Base-by-base conservation (phyloP, 1,140 invertebrate genomes). In the Diabrotica undecimpunctata region DNA sequence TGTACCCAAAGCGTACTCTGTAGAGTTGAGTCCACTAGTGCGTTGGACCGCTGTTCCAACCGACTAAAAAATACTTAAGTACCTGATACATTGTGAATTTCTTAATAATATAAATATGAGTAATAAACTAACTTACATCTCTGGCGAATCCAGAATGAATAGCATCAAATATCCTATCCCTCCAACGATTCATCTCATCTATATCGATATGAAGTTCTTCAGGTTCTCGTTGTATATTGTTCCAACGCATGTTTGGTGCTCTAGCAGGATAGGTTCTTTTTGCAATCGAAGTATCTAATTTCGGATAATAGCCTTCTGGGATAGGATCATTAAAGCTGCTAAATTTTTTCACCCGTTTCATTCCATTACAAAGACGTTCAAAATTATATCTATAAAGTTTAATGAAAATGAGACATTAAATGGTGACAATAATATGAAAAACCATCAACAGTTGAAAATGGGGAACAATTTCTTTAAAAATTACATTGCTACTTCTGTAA, bases 171-270 rank as follows among this genome's bases (percentile, higher is more conserved):
- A 51, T 51, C 2, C 9, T 51, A 14, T 85, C 88, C 3, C 87
- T 80, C 88, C 89, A 93, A 39, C 85, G 82, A 71, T 89, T 86
- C 66, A 93, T 50, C 68, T 90, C 83, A 0, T 83, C 77, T 5
- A 93, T 79, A 64, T 90, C 88, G 54, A 84, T 79, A 55, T 79
- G 78, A 35, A 90, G 80, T 72, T 86, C 81, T 72, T 90, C 89
- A 0, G 82, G 81, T 9, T 85, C 83, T 11, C 89, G 82, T 67
- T 87, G 85, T 1, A 90, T 69, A 68, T 91, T 87, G 1, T 35
- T 2, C 5, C 13, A 10, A 80, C 78, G 2, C 90, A 76, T 0
- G 69, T 68, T 0, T 85, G 82, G 80, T 60, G 86, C 81, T 50
- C 87, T 79, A 0, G 85, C 76, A 0, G 86, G 83, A 84, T 85